Evolutionary conservation across 2,888 invertebrate genomes (phyloP).

Genomic region (Metacarcinus magister): DNA sequence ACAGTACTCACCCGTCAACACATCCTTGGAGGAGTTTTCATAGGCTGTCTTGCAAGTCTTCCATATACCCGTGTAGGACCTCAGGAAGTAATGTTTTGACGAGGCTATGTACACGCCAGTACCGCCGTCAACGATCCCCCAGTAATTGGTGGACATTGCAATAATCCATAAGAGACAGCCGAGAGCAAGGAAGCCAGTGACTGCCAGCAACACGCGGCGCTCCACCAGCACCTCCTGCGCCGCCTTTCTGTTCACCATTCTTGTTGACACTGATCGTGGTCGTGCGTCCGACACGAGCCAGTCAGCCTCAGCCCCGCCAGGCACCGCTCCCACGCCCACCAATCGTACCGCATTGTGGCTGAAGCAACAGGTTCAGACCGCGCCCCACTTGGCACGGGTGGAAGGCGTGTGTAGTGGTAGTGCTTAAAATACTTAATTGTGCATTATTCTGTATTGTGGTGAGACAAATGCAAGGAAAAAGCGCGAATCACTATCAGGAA

Average conservation of each 20-base stretch:
- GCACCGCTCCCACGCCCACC: not conserved
- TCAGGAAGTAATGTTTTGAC: conserved; percentile 76
- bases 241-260: conserved; percentile 72
- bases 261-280: conserved; percentile 61
- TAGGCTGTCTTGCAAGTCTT: conserved; percentile 76
- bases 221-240: conserved; percentile 79
- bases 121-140: conserved; percentile 78
- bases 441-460: not conserved
- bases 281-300: conserved; percentile 5
- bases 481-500: no score
- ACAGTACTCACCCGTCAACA: conserved; percentile 58
- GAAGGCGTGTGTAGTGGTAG: not conserved
- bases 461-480: no score
- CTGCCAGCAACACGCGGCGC: conserved; percentile 69
- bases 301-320: not conserved
- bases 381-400: conserved; percentile 2
- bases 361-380: conserved; percentile 42
- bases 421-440: not conserved
- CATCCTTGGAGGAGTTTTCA: conserved; percentile 73
- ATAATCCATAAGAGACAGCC: conserved; percentile 78
- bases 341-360: not conserved
- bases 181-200: conserved; percentile 69
- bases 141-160: conserved; percentile 80
- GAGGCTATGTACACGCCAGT: conserved; percentile 72
- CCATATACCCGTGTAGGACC: conserved; percentile 79